phyloP scores from a whole-genome alignment of 1,140 invertebrate species.

The Melitaea cinxia region DNA sequence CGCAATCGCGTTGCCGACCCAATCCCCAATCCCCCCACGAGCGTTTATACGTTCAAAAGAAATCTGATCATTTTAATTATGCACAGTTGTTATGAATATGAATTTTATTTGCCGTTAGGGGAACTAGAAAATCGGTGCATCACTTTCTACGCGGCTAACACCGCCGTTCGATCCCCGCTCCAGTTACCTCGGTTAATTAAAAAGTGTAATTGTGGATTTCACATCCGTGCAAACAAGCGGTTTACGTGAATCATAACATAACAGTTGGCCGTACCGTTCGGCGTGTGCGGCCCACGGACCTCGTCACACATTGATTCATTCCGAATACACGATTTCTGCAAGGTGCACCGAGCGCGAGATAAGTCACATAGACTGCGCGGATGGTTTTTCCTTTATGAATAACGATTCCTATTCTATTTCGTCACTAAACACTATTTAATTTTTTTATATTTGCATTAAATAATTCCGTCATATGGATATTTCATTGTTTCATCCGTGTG shows the following conservation, averaged over 20 bases:
- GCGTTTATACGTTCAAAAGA: neutral
- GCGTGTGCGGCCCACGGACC: conserved; percentile 30
- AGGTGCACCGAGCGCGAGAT: conserved; percentile 40
- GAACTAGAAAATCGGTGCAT: conserved; percentile 54
- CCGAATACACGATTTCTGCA: conserved; percentile 40
- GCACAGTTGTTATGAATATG: conserved; percentile 20
- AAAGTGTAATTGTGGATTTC: conserved; percentile 80
- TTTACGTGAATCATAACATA: conserved; percentile 75
- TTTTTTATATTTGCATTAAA: neutral
- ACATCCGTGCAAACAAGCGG: conserved; percentile 75
- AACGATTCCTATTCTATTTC: conserved; percentile 20
- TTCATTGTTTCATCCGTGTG: neutral
- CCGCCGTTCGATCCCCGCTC: conserved; percentile 68
- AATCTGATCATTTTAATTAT: conserved; percentile 8
- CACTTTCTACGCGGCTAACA: conserved; percentile 72
- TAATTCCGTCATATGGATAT: neutral
- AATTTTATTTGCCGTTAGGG: conserved; percentile 42
- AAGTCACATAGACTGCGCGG: conserved; percentile 37
- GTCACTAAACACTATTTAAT: conserved; percentile 1
- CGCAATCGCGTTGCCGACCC: no score
- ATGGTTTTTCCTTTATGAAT: conserved; percentile 63
- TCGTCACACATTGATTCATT: conserved; percentile 68
- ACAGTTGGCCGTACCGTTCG: conserved; percentile 48
- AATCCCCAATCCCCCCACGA: neutral
- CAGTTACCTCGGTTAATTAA: conserved; percentile 78